Evolutionary conservation across 1,140 invertebrate genomes (phyloP).

Genomic region (Psix sp.): DNA sequence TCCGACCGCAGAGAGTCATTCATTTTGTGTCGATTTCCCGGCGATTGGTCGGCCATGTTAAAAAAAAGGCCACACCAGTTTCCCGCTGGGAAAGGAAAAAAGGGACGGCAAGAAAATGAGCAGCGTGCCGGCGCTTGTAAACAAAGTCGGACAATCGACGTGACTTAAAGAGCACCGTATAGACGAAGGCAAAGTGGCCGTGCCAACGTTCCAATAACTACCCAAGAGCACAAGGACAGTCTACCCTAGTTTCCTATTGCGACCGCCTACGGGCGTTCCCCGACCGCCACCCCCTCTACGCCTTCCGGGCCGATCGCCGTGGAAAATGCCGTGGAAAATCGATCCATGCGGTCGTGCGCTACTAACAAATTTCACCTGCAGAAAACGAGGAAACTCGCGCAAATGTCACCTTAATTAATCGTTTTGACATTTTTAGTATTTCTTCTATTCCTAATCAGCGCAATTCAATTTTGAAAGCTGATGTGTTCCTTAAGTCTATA

Average conservation of each 20-base stretch:
- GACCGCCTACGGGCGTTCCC: constrained; percentile 67
- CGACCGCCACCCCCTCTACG: constrained; percentile 32
- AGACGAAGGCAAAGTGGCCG: constrained; percentile 73
- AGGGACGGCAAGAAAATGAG: constrained; percentile 37
- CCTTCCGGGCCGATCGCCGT: constrained; percentile 71
- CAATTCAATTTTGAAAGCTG: too few relatives aligned
- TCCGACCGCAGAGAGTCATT: constrained; percentile 30
- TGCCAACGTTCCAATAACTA: constrained; percentile 75
- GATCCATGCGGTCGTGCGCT: constrained; percentile 49
- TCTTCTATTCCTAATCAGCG: too few relatives aligned
- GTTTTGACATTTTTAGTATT: too few relatives aligned
- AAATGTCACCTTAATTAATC: too few relatives aligned
- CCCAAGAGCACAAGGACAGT: constrained; percentile 74
- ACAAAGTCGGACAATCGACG: constrained; percentile 55
- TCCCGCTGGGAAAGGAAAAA: constrained; percentile 40
- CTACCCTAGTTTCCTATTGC: constrained; percentile 76
- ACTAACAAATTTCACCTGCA: constrained; percentile 67
- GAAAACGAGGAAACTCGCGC: constrained; percentile 48
- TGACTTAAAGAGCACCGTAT: constrained; percentile 64
- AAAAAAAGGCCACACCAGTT: constrained; percentile 43
- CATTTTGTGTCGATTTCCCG: constrained; percentile 38
- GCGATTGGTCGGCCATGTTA: constrained; percentile 37
- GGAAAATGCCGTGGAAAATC: constrained; percentile 71
- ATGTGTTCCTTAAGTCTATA: too few relatives aligned
- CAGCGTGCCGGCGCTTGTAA: constrained; percentile 33